Base-by-base conservation (phyloP, 2,797 vertebrate species). In the Leptodactylus fallax region DNA sequence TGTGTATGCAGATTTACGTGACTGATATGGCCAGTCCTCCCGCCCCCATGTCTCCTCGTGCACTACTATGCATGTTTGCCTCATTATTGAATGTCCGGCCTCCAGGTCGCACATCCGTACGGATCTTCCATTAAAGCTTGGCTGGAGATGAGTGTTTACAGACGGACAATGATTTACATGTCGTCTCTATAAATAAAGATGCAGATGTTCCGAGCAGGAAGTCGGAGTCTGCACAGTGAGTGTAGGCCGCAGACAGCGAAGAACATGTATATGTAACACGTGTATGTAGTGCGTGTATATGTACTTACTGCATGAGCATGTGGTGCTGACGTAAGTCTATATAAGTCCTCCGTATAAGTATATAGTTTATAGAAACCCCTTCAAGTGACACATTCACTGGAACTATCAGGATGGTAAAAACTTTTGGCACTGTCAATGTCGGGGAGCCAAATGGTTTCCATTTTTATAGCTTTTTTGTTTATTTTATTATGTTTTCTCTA, bases 151-250 rank as follows among this genome's bases (percentile, higher is more conserved):
- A 56, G 21, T 69, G 74, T 87, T 79, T 87, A 87, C 56, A 83
- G 19, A 83, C 47, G 21, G 79, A 81, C 56, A 25, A 25, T 25
- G 60, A 47, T 81, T 87, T 72, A 53, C 63, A 87, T 11, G 61
- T 58, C 27, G n/a, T 56, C 36, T 49, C 53, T 71, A 80, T 85
- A 88, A 88, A 88, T 74, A 88, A 69, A 71, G 69, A 69, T 65
- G 53, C 87, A 88, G 82, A 88, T 88, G 82, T 81, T 74, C 55
- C 0, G 55, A 51, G 36, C 65, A 74, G 87, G 87, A 85, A 85
- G 63, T 67, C 7, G 65, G 47, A 71, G 69, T 71, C 69, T 19
- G 13, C 27, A 17, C 27, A 45, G 13, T 10, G 36, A 83, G 58
- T 65, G 60, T 51, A 80, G 19, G 36, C 17, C 56, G 12, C 12